A percentile compares a stretch with the other conserved stretches of the same genome.
phyloP scores from a whole-genome alignment of 2,797 vertebrate species.

The Protonibea diacanthus region DNA sequence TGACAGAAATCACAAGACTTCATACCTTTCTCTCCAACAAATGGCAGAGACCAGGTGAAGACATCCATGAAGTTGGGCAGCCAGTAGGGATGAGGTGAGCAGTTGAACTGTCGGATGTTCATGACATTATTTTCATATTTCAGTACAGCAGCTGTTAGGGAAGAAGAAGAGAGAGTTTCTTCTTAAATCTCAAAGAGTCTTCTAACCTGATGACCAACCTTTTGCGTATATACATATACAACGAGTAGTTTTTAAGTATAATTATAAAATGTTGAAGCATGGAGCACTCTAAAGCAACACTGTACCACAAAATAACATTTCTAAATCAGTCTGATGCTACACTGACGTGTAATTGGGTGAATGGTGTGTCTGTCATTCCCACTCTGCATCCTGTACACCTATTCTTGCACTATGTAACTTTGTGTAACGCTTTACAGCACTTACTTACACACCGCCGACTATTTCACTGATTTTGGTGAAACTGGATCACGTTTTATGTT shows the following conservation, averaged over 20 bases:
- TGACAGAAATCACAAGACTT: background rate
- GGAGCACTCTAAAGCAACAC: too few relatives aligned
- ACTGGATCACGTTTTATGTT: too few relatives aligned
- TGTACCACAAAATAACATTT: too few relatives aligned
- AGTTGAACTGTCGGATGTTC: constrained; percentile 90
- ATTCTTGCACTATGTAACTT: too few relatives aligned
- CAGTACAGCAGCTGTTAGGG: constrained; percentile 87
- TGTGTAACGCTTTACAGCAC: too few relatives aligned
- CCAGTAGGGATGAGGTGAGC: constrained; percentile 89
- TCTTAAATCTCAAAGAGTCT: background rate
- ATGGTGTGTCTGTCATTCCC: too few relatives aligned
- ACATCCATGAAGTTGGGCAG: constrained; percentile 91
- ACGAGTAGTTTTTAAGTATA: too few relatives aligned
- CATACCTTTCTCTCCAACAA: constrained; percentile 88
- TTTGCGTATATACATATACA: background rate
- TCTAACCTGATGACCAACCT: background rate
- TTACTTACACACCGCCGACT: too few relatives aligned
- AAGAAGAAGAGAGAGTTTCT: constrained; percentile 39
- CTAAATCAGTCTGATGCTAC: too few relatives aligned
- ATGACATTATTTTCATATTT: constrained; percentile 91
- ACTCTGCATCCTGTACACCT: too few relatives aligned
- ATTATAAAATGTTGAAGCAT: background rate
- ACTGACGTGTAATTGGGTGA: too few relatives aligned
- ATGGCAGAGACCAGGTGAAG: constrained; percentile 89
- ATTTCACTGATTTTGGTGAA: too few relatives aligned